Conservation (phyloP, 2,797 vertebrate species). For the Pangasius djambal region DNA sequence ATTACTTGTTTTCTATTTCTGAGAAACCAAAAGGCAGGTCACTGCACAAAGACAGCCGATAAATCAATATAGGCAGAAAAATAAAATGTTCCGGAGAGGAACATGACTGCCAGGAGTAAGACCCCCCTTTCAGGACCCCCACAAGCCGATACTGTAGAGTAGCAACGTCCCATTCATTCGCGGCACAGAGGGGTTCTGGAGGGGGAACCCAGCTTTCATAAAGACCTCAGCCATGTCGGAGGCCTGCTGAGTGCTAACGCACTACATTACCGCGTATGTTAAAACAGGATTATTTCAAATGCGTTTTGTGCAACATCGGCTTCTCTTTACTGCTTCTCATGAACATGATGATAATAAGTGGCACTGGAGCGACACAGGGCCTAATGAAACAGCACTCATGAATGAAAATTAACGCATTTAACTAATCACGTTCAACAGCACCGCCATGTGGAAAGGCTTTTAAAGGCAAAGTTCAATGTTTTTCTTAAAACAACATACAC, state of each 20-base stretch:
- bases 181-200: slow-evolving; percentile 33
- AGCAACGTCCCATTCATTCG: slow-evolving; percentile 51
- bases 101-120: slow-evolving; percentile 34
- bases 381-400: background rate
- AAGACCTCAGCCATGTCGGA: slow-evolving; percentile 13
- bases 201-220: slow-evolving; percentile 26
- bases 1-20: slow-evolving; percentile 12
- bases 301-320: background rate
- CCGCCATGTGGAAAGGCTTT: slow-evolving; percentile 37
- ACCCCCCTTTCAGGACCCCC: slow-evolving; percentile 58
- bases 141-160: slow-evolving; percentile 44
- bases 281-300: background rate
- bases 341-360: background rate
- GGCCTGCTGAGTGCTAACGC: background rate
- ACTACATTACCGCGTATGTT: too few species aligned
- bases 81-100: background rate
- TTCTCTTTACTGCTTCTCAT: background rate
- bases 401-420: background rate
- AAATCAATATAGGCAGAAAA: background rate
- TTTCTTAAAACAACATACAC: background rate
- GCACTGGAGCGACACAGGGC: background rate
- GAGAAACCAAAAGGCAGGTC: slow-evolving; percentile 13
- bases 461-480: background rate
- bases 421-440: slow-evolving; percentile 22
- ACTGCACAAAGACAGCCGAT: background rate